Base-by-base conservation (phyloP, 2,797 vertebrate species). In the Arrhamphus sclerolepis region DNA sequence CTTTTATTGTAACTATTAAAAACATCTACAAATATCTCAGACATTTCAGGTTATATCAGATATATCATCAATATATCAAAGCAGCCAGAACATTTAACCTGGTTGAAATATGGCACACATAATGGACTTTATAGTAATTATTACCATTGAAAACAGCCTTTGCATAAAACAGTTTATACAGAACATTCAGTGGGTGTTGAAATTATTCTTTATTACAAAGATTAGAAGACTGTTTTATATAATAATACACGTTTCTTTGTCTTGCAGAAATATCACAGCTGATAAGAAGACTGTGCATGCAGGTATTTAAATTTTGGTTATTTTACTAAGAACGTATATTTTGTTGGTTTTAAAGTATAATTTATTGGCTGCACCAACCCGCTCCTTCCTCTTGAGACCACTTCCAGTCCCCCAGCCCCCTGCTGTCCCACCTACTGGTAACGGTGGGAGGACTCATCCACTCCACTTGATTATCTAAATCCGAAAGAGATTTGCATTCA, bases 401-500 rank as follows among this genome's bases (percentile, higher is more conserved):
- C 34, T 8, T 8, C 8, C 54, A 34, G 18, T 38, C 14, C n/a
- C 20, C n/a, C n/a, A n/a, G n/a, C n/a, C n/a, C 2, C 7, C 24
- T 8, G 6, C 46, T 29, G n/a, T 34, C 21, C 49, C 44, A 20
- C n/a, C 41, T 46, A 6, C 56, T 26, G 49, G 48, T 55, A 19
- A 56, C 34, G 46, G 44, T 6, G 49, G 24, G 48, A 58, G 3
- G 6, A 51, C 55, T 46, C 54, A 4, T 69, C 57, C 55, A 0
- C 46, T 42, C 78, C 75, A 82, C 69, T 48, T 64, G 74, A 90
- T 86, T 84, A 86, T 82, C 68, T 50, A 58, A 83, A 82, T 78
- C 47, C 17, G 4, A n/a, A 1, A 0, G 17, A 70, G 67, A 87
- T 92, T 90, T 89, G 52, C 86, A 86, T 86, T 67, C 40, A 73